Base-by-base conservation (phyloP, 2,113 vertebrate genomes). In the Colinus virginianus region DNA sequence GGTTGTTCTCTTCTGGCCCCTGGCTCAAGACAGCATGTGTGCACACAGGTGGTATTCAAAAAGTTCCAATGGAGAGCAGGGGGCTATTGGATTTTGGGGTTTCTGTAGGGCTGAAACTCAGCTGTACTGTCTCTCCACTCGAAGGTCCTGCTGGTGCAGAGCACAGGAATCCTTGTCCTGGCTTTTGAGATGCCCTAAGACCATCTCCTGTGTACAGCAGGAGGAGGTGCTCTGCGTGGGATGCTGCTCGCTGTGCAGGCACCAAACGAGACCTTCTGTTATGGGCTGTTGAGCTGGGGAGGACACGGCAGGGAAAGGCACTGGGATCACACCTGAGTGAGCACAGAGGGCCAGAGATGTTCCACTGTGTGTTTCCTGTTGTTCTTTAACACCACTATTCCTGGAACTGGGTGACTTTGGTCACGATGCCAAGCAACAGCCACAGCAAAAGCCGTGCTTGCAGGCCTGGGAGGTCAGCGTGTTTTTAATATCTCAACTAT, bases 301-400 rank as follows among this genome's bases (percentile, higher is more conserved):
- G 12, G 51, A 38, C 34, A 58, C 22, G 12, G 42, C 88, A 40
- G 82, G 71, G 85, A 83, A 7, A 43, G 19, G 38, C 55, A 63
- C 78, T 91, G 87, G 67, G 76, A 17, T 8, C 0, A 0, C 7
- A 72, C 62, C 58, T 26, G 0, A 56, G 34, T 1, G 75, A 83
- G 32, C 59, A 6, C 56, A 38, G 46, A 56, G 21, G 43, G 61
- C 82, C 74, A 59, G 2, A 45, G 71, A 34, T 88, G 38, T 86
- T 75, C 88, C 11, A 2, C 66, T 51, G 16, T 32, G 62, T 17
- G 36, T 69, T 96, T 96, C 91, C 91, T 94, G 87, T 87, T 94
- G 93, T 88, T 91, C 77, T 78, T 20, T 49, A 74, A 32, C 53
- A 85, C 22, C 38, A 2, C 88, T 75, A 7, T 91, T 96, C 92